These are phyloP conservation scores for Gymnothorax javanicus DNA, from an alignment of 2,797 vertebrate genomes.

Conservation along the genomic window DNA sequence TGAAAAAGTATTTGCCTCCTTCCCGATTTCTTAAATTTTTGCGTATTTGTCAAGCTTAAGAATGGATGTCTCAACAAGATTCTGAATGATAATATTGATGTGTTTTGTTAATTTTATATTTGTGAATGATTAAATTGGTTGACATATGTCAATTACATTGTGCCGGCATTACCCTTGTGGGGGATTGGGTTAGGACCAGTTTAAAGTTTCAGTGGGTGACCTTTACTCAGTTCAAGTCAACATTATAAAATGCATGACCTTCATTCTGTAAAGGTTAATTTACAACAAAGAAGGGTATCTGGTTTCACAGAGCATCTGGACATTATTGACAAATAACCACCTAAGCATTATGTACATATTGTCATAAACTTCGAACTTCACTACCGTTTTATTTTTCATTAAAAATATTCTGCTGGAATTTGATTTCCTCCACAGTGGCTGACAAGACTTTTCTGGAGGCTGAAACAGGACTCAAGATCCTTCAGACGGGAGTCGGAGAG, in stretches of 20 bases:
- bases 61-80: too few species aligned
- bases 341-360: neutral
- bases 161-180: too few species aligned
- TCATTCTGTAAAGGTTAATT: neutral
- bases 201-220: too few species aligned
- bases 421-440: conserved; percentile 65
- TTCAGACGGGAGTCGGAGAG: conserved; percentile 86
- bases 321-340: neutral
- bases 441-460: conserved; percentile 83
- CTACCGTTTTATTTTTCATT: neutral
- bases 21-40: too few species aligned
- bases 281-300: neutral
- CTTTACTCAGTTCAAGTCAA: neutral
- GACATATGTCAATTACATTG: too few species aligned
- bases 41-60: too few species aligned
- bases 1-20: too few species aligned
- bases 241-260: too few species aligned
- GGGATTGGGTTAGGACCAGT: too few species aligned
- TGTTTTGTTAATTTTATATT: too few species aligned
- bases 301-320: neutral
- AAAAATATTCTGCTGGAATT: neutral
- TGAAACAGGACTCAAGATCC: conserved; percentile 81
- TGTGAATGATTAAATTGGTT: too few species aligned
- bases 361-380: neutral
- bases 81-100: too few species aligned